Percentiles rank a stretch among this genome's conserved stretches.
Evolutionary conservation across 1,140 invertebrate species (phyloP).

Genomic region (Heliconius nattereri): DNA sequence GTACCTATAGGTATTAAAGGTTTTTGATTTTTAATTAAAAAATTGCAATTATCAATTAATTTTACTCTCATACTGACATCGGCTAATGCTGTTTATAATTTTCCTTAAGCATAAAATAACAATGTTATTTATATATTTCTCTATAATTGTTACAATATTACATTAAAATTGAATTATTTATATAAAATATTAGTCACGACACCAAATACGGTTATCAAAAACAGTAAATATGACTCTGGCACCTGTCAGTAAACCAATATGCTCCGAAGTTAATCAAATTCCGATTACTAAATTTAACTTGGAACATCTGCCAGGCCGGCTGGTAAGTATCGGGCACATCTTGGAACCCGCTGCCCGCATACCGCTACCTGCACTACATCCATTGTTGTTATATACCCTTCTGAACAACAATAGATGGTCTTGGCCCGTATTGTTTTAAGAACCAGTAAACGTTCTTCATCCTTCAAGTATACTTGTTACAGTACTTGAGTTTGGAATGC

Average conservation of each 20-base stretch:
- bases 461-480: constrained; percentile 55
- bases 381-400: constrained; percentile 62
- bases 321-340: constrained; percentile 60
- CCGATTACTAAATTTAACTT: constrained; percentile 38
- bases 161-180: background rate
- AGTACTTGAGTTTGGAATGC: constrained; percentile 52
- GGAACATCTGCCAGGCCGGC: constrained; percentile 63
- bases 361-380: constrained; percentile 65
- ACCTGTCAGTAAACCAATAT: constrained; percentile 32
- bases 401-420: constrained; percentile 59
- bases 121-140: background rate
- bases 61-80: background rate
- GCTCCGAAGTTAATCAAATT: constrained; percentile 37
- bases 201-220: background rate
- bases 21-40: background rate
- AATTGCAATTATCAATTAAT: background rate
- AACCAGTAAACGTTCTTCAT: constrained; percentile 55
- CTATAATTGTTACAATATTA: background rate
- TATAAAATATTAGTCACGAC: background rate
- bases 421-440: constrained; percentile 68
- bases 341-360: constrained; percentile 70
- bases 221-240: constrained; percentile 9
- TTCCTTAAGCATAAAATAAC: background rate
- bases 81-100: background rate
- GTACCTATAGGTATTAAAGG: too few species aligned